Percentiles rank a stretch among this genome's conserved stretches.
These are phyloP conservation scores for Drosophila suzukii DNA, from an alignment of 1,140 invertebrate species.

Conservation along the genomic window DNA sequence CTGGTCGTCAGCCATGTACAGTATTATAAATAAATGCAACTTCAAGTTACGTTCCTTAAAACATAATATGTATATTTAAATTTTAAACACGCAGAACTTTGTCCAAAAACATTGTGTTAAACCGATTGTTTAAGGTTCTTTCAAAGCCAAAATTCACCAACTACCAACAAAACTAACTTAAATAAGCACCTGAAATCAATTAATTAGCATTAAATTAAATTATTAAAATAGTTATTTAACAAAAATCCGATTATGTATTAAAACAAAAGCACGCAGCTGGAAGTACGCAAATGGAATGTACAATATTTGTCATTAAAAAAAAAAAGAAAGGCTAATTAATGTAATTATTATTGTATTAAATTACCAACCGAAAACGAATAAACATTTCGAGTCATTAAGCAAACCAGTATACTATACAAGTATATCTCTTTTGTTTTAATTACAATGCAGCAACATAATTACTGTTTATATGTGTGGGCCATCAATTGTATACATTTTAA, in stretches of 20 bases:
- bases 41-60: constrained; percentile 18
- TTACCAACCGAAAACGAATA: constrained; percentile 59
- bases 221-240: constrained; percentile 57
- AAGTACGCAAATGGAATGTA: constrained; percentile 26
- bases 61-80: constrained; percentile 6
- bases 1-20: constrained; percentile 61
- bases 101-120: neutral
- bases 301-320: constrained; percentile 47
- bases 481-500: constrained; percentile 29
- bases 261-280: neutral
- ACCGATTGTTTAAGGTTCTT: constrained; percentile 3
- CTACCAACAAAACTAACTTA: constrained; percentile 17
- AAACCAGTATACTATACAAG: constrained; percentile 21
- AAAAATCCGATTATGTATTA: constrained; percentile 36
- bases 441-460: constrained; percentile 29
- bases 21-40: constrained; percentile 57
- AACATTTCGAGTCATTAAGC: constrained; percentile 76
- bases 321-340: constrained; percentile 68
- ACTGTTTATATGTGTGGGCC: constrained; percentile 18
- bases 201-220: constrained; percentile 71
- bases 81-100: too few relatives aligned
- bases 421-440: constrained; percentile 38
- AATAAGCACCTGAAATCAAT: constrained; percentile 64
- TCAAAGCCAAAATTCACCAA: constrained; percentile 28
- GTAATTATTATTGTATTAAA: constrained; percentile 77